Percentiles rank a stretch among this genome's conserved stretches.
phyloP scores from a whole-genome alignment of 2,888 invertebrate genomes.

The Leptopilina myrica region DNA sequence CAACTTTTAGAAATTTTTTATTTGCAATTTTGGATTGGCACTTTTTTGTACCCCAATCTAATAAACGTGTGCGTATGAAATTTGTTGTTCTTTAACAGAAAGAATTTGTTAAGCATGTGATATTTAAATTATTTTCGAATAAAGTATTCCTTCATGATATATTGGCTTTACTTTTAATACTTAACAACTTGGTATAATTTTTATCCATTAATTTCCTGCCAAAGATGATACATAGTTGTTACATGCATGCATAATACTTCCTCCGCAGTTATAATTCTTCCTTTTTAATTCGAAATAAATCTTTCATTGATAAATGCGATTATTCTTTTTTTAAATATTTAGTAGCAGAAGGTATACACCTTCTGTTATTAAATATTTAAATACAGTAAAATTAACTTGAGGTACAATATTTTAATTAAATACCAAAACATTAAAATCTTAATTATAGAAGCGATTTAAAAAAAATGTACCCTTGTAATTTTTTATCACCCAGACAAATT shows the following conservation, averaged over 20 bases:
- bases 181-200: not conserved
- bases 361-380: no score
- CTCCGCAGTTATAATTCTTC: not conserved
- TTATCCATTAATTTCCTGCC: not conserved
- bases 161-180: not conserved
- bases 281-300: not conserved
- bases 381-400: no score
- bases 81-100: not conserved
- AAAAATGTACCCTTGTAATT: no score
- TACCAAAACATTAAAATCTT: no score
- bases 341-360: no score
- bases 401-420: no score
- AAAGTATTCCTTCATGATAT: not conserved
- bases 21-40: no score
- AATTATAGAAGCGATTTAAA: no score
- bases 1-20: no score
- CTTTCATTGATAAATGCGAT: not conserved
- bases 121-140: not conserved
- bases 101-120: not conserved
- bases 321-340: not conserved
- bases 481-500: no score
- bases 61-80: not conserved
- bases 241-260: not conserved
- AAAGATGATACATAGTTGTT: not conserved
- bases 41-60: no score